Evolutionary conservation across 2,113 vertebrate species (phyloP).

Genomic region (Thryonomys swinderianus): DNA sequence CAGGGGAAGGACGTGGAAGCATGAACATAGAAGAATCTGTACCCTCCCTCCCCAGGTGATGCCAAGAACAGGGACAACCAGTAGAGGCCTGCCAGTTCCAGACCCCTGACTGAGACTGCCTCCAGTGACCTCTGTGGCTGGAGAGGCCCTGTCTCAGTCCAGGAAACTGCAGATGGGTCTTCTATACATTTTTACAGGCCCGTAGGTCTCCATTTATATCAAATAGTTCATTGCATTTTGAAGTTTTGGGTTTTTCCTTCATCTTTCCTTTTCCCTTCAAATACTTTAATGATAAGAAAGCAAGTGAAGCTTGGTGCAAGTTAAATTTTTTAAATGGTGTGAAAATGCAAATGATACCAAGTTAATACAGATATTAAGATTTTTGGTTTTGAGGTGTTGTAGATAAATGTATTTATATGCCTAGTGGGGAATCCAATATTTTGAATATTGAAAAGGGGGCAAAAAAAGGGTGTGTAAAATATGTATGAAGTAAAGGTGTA

Average conservation of each 20-base stretch:
- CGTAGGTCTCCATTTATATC: slow-evolving; percentile 75
- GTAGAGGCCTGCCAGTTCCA: not conserved
- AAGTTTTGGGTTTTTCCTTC: slow-evolving; percentile 68
- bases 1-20: not conserved
- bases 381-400: slow-evolving; percentile 96
- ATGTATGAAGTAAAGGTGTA: slow-evolving; percentile 91
- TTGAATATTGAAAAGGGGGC: slow-evolving; percentile 91
- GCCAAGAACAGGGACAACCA: not conserved
- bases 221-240: slow-evolving; percentile 85
- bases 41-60: slow-evolving; percentile 12
- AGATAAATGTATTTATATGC: slow-evolving; percentile 99
- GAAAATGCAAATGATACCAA: slow-evolving; percentile 89
- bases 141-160: slow-evolving; percentile 71
- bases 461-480: slow-evolving; percentile 91
- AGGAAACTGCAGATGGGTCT: slow-evolving; percentile 67
- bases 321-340: slow-evolving; percentile 93
- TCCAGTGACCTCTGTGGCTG: slow-evolving; percentile 60
- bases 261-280: slow-evolving; percentile 72
- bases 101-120: slow-evolving; percentile 1
- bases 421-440: slow-evolving; percentile 90
- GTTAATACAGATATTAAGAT: slow-evolving; percentile 91
- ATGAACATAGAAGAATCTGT: not conserved
- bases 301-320: slow-evolving; percentile 88
- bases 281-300: slow-evolving; percentile 84
- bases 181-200: slow-evolving; percentile 62